These are phyloP conservation scores for Pterobdella sp. DNA, from an alignment of 2,888 invertebrate species.

Conservation along the genomic window DNA sequence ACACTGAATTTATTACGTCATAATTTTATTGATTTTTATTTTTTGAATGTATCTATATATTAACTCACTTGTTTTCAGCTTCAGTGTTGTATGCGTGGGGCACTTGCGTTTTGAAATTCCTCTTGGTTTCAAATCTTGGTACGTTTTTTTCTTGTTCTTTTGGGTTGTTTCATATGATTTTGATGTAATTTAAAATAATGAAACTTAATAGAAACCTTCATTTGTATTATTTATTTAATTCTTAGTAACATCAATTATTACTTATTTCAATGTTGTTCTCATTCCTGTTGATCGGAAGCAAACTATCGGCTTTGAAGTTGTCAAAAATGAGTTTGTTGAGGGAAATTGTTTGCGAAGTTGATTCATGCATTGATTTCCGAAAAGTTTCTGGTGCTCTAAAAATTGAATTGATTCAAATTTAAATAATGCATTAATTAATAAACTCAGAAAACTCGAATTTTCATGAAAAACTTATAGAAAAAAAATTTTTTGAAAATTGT, in stretches of 20 bases:
- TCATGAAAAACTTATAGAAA: too few relatives aligned
- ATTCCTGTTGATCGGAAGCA: neutral
- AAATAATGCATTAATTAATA: too few relatives aligned
- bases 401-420: too few relatives aligned
- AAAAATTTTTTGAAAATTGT: too few relatives aligned
- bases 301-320: neutral
- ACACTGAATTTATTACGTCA: constrained; percentile 41
- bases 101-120: too few relatives aligned
- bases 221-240: neutral
- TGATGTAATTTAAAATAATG: too few relatives aligned
- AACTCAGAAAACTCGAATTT: too few relatives aligned
- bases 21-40: constrained; percentile 62
- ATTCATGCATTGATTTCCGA: constrained; percentile 5
- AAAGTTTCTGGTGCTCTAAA: neutral
- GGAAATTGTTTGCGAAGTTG: neutral
- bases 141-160: too few relatives aligned
- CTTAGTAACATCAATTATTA: neutral
- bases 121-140: too few relatives aligned
- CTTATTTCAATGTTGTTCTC: neutral
- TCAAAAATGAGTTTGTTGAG: neutral
- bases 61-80: neutral
- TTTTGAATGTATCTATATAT: neutral
- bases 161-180: too few relatives aligned
- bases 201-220: too few relatives aligned
- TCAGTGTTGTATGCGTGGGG: too few relatives aligned